These are phyloP conservation scores for Leptopilina boulardi DNA, from an alignment of 1,140 invertebrate species.

Conservation along the genomic window DNA sequence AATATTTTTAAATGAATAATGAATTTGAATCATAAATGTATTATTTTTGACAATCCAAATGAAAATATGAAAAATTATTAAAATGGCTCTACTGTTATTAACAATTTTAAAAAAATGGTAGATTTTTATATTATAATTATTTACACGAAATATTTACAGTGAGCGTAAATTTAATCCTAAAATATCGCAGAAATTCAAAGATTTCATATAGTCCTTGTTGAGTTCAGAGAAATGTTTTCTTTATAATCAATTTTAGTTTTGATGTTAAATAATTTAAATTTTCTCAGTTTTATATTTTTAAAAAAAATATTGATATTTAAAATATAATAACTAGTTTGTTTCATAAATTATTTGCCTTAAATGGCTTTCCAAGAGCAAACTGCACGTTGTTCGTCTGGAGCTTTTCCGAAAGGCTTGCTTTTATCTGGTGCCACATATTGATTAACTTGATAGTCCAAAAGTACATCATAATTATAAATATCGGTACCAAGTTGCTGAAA, in stretches of 20 bases:
- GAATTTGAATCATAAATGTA: neutral
- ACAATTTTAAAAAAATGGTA: neutral
- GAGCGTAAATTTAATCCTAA: neutral
- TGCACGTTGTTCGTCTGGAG: constrained; percentile 84
- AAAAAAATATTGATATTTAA: neutral
- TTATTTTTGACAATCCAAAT: neutral
- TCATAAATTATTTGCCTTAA: constrained; percentile 12
- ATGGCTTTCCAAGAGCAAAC: constrained; percentile 85
- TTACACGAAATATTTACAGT: constrained; percentile 14
- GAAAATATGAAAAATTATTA: neutral
- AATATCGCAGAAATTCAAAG: neutral
- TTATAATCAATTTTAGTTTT: neutral
- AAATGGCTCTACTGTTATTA: constrained; percentile 10
- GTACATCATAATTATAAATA: constrained; percentile 86
- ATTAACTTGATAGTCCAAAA: constrained; percentile 89
- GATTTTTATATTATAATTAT: constrained; percentile 10
- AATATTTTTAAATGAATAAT: neutral
- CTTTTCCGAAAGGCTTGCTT: constrained; percentile 83
- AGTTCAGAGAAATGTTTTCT: neutral
- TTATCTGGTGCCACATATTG: constrained; percentile 83
- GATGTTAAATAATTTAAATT: neutral
- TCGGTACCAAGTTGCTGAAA: constrained; percentile 86
- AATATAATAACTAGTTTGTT: neutral
- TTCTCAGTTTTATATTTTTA: neutral
- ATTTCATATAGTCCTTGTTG: neutral